Base-by-base conservation (phyloP, 1,140 invertebrate species). In the Adoxophyes honmai region DNA sequence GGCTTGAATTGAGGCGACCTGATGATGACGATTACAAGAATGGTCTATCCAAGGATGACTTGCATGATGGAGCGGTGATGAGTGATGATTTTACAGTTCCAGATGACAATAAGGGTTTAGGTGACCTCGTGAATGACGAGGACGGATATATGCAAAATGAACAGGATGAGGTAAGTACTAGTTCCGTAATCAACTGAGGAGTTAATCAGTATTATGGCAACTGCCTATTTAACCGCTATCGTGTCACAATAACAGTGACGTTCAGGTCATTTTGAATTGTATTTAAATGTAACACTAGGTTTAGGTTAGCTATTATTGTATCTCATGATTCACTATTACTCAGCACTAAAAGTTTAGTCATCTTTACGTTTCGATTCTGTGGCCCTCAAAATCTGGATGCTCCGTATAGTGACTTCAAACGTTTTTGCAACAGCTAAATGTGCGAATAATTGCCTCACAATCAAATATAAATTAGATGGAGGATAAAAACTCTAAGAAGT, bases 1-100 rank as follows among this genome's bases (percentile, higher is more conserved):
- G 81, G 37, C 52, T 87, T 13, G 81, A 86, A 61, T 55, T 88
- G 52, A 63, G 81, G 44, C 68, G 85, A 55, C 72, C 77, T 9
- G 68, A 72, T 37, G 72, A 71, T 56, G 68, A 28, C 21, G 21
- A 72, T 34, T 72, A 61, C 57, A 59, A 65, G 0, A 62, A 70
- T 11, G 72, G 58, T 33, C 64, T 81, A 52, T 78, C 74, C 62
- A 80, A 79, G 67, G 63, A 70, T 8, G 59, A 61, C 6, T 6
- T 28, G 2, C 2, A 28, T 16, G 58, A 58, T 48, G 18, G 66
- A 60, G 8, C 57, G 56, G 57, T 66, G 37, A 16, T 57, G 39
- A 51, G 64, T 15, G 55, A 55, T 18, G 66, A 69, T n/a, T 74
- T 60, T 39, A 53, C 21, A 0, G 18, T 48, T 4, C 10, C 18